phyloP scores from a whole-genome alignment of 2,888 invertebrate genomes.

The Pheosia gnoma region DNA sequence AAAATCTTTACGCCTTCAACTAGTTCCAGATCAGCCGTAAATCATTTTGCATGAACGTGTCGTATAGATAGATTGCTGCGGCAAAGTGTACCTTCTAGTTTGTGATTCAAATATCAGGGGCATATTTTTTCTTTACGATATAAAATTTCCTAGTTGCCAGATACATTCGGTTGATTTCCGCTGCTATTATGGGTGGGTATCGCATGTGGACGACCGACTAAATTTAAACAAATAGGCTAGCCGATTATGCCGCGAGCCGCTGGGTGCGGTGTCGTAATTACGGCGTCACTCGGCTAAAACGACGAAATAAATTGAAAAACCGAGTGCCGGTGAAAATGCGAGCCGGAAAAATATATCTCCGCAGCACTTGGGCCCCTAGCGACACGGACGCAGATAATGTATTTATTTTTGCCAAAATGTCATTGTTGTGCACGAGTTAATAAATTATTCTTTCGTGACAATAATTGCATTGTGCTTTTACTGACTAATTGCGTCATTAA shows the following conservation, averaged over 20 bases:
- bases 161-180: constrained; percentile 40
- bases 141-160: constrained; percentile 44
- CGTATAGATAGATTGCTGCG: constrained; percentile 21
- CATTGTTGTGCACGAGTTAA: constrained; percentile 67
- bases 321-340: constrained; percentile 71
- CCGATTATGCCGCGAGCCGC: constrained; percentile 65
- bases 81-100: constrained; percentile 18
- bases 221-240: constrained; percentile 59
- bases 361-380: constrained; percentile 66
- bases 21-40: constrained; percentile 28
- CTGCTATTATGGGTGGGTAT: constrained; percentile 28
- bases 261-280: constrained; percentile 67
- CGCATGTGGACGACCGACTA: constrained; percentile 32
- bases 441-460: constrained; percentile 61
- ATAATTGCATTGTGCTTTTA: constrained; percentile 58
- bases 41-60: constrained; percentile 24
- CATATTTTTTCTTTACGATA: constrained; percentile 31
- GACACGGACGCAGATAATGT: constrained; percentile 72
- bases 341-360: constrained; percentile 70
- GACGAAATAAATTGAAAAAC: constrained; percentile 80
- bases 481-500: constrained; percentile 66
- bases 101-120: constrained; percentile 26
- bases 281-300: constrained; percentile 76
- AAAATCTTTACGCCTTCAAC: constrained; percentile 23
- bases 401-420: constrained; percentile 73